Evolutionary conservation across 2,113 vertebrate genomes (phyloP).

Genomic region (Mesoclemmys tuberculata): DNA sequence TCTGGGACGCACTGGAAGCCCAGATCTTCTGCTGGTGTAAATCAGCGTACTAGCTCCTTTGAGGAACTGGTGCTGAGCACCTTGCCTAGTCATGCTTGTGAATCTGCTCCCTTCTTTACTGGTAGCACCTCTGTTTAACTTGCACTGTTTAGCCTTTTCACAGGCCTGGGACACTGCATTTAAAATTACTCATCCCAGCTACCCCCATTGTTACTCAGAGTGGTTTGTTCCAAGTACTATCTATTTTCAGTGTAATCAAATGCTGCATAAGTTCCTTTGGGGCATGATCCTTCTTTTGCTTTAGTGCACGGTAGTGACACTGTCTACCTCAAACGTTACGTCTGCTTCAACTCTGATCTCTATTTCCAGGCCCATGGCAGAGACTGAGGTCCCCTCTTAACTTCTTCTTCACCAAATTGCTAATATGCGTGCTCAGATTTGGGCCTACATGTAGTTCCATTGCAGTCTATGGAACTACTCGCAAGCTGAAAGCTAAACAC

Average conservation of each 20-base stretch:
- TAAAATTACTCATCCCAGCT: constrained; percentile 38
- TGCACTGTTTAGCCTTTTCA: constrained; percentile 25
- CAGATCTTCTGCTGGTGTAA: not conserved
- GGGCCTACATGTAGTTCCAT: fast-evolving
- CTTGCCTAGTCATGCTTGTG: constrained; percentile 3
- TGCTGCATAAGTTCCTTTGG: constrained; percentile 39
- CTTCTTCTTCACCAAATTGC: not conserved
- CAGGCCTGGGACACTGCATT: constrained; percentile 18
- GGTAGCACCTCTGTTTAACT: constrained; percentile 45
- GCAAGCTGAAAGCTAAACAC: not conserved
- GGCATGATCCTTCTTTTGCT: constrained; percentile 30
- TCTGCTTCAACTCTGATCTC: not conserved
- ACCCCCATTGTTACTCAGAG: not conserved
- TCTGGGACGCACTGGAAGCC: not conserved
- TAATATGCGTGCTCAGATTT: fast-evolving
- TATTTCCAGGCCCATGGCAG: not conserved
- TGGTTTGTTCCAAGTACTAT: not conserved
- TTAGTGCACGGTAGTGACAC: constrained; percentile 30
- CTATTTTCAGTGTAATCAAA: constrained; percentile 60
- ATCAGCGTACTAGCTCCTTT: not conserved
- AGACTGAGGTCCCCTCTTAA: not conserved
- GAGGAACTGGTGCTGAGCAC: constrained; percentile 64
- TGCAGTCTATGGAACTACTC: fast-evolving
- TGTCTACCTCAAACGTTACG: not conserved
- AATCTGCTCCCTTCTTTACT: not conserved